phyloP scores from a whole-genome alignment of 2,113 vertebrate genomes.

The Nothocercus nigrocapillus region DNA sequence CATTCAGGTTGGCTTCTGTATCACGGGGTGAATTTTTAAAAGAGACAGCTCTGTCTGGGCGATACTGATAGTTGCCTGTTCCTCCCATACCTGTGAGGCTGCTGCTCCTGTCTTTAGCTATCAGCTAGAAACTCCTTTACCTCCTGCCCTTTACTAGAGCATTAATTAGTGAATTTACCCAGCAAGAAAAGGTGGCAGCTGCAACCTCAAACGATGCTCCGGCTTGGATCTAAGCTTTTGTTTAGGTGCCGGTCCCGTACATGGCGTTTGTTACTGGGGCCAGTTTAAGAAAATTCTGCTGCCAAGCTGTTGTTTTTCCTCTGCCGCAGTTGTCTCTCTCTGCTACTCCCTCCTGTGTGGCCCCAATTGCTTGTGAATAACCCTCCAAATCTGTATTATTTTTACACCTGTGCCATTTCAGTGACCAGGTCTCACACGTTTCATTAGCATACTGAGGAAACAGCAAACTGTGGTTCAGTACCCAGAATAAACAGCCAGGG shows the following conservation, averaged over 20 bases:
- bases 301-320: too few relatives aligned
- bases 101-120: neutral
- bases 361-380: too few relatives aligned
- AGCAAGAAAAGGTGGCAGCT: too few relatives aligned
- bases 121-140: neutral
- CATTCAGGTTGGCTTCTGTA: neutral
- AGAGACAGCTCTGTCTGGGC: rapidly evolving
- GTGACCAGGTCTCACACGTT: rapidly evolving
- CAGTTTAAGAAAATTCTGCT: too few relatives aligned
- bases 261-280: too few relatives aligned
- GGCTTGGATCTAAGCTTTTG: too few relatives aligned
- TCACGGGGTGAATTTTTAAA: neutral
- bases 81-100: rapidly evolving
- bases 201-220: too few relatives aligned
- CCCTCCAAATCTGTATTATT: too few relatives aligned
- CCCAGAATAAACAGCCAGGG: neutral
- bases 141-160: neutral
- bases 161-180: too few relatives aligned
- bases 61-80: neutral
- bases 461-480: rapidly evolving
- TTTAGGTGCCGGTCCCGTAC: too few relatives aligned
- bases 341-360: too few relatives aligned
- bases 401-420: neutral
- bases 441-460: neutral
- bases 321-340: too few relatives aligned